Evolutionary conservation across 2,113 vertebrate species (phyloP), one percentile per base, ranked within the genome.

Genomic region (Rousettus leschenaultii): DNA sequence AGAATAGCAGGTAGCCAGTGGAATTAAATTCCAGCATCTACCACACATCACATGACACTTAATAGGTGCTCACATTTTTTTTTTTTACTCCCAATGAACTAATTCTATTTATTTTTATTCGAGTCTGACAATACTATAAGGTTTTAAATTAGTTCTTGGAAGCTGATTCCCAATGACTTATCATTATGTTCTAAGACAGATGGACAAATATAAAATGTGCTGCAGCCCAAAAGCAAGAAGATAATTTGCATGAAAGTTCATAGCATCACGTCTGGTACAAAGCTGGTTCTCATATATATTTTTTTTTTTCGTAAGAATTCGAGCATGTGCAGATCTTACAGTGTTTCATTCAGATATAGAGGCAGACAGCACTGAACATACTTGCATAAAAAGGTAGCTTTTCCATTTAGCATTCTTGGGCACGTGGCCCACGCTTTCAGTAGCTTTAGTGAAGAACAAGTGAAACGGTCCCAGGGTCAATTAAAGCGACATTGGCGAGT

Each of bases 291-390:
- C 19, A 4, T 68, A 84, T 40, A 40, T 40, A 40, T 40, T 40
- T 97, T 78, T 83, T 28, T 74, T 90, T 86, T 57, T 74, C n/a
- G 53, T n/a, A 77, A 55, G 68, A 70, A 57, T 65, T 73, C 80
- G 70, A 96, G 68, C n/a, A 57, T 40, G 6, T 63, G 33, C n/a
- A 45, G 35, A 40, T 33, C 51, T 9, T 10, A 16, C 65, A 30
- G 83, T 16, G 13, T 83, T 66, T 89, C 63, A 70, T 24, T 48
- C 57, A 78, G 14, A 59, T 70, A 66, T 2, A 53, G 38, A 77
- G 19, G 28, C 38, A 51, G 74, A 9, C 9, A 18, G 33, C 38
- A 57, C 8, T 70, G 53, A 65, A 19, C 3, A 12, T 57, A 43
- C 53, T 53, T 75, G 28, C 15, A 30, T 48, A 40, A 85, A 85